These are phyloP conservation scores for Fissipunctia ypsillon DNA, from an alignment of 2,888 invertebrate species.

Conservation along the genomic window DNA sequence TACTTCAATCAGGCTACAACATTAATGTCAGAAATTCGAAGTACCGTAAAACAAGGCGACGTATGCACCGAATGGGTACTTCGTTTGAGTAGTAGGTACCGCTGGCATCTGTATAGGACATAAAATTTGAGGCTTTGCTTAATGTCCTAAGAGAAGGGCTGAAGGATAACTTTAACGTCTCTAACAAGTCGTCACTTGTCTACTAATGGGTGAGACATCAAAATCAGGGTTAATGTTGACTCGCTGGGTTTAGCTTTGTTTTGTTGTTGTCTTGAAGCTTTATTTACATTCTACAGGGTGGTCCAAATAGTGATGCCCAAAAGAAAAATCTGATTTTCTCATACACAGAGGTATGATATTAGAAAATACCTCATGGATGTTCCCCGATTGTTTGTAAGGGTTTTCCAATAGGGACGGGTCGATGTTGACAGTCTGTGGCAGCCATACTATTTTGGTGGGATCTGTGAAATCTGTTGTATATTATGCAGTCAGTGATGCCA, in stretches of 20 bases:
- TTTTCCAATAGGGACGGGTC: too few species aligned
- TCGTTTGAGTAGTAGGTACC: slow-evolving; percentile 51
- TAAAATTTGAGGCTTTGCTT: slow-evolving; percentile 65
- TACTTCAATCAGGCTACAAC: slow-evolving; percentile 53
- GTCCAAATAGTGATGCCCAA: too few species aligned
- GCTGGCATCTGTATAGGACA: slow-evolving; percentile 66
- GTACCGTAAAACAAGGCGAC: slow-evolving; percentile 60
- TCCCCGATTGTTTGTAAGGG: too few species aligned
- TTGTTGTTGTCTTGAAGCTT: slow-evolving; percentile 21
- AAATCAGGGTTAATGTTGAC: slow-evolving; percentile 57
- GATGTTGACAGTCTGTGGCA: too few species aligned
- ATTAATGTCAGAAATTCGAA: slow-evolving; percentile 54
- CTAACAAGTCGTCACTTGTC: slow-evolving; percentile 61
- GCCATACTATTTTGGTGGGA: too few species aligned
- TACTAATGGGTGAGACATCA: slow-evolving; percentile 48
- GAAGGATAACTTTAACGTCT: slow-evolving; percentile 54
- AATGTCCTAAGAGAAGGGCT: slow-evolving; percentile 50
- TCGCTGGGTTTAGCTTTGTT: slow-evolving; percentile 33
- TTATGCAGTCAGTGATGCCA: too few species aligned
- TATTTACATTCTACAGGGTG: not conserved
- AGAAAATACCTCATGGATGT: too few species aligned
- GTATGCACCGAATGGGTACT: slow-evolving; percentile 65
- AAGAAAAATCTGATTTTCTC: too few species aligned
- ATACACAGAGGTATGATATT: too few species aligned
- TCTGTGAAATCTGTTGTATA: too few species aligned